Evolutionary conservation across 1,140 invertebrate species (phyloP), one percentile per base, ranked within the genome.

Genomic region (Cylas formicarius): DNA sequence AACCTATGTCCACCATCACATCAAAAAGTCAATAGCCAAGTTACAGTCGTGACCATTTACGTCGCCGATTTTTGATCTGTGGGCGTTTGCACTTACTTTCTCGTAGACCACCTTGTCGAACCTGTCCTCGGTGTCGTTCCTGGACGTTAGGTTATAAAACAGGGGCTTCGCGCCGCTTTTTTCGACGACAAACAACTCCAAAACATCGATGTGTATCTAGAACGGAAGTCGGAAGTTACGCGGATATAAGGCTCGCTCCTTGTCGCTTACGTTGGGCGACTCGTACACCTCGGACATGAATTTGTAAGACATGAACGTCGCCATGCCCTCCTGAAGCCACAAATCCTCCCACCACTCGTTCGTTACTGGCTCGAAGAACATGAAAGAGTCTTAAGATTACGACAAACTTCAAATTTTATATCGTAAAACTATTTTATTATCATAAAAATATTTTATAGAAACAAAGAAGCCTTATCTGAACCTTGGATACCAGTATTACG

Each of bases 241-340:
- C 10, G 16, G 22, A 2, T n/a, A 38, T 23, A 7, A 44, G 77
- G 69, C 16, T 78, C 72, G 49, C 72, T 70, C 76, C 76, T 79
- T 22, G 67, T 61, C 0, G 75, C 74, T 55, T 73, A 70, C 24
- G 74, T 69, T 19, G 70, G 68, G 39, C 70, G 59, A 8, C 11
- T 49, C 38, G 9, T 38, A n/a, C 3, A 38, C 27, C 5, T 9
- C 4, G 11, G 28, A 24, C 2, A 78, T 68, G 17, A 76, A 76
- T 26, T 77, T 56, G 2, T 69, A 73, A 16, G 76, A 75, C 29
- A 77, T 71, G 66, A 77, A 88, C 0, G 81, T 83, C 7, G 86
- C 86, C 60, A 90, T 88, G 4, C 84, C 85, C 63, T 90, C 86
- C 62, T 88, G 89, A 0, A 90, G 67, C 87, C 86, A 90, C 0